Conservation (phyloP, 2,797 vertebrate genomes). For the Molothrus aeneus region DNA sequence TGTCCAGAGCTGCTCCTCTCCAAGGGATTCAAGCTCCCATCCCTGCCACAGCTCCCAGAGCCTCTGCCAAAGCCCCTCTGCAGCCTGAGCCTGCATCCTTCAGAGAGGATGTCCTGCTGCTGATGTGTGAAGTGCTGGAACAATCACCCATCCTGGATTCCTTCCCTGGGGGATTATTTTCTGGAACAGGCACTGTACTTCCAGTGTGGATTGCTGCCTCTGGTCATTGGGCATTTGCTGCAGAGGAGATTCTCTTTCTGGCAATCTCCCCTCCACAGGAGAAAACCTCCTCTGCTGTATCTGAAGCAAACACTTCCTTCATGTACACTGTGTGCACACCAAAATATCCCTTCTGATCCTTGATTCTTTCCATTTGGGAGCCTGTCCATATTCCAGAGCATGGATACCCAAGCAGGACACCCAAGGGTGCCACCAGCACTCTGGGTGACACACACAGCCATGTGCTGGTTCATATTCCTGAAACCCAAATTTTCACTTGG, state of each 20-base stretch:
- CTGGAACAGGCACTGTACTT: background rate
- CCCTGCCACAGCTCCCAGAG: background rate
- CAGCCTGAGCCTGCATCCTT: background rate
- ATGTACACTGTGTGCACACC: too few species aligned
- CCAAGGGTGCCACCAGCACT: background rate
- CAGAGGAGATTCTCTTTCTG: background rate
- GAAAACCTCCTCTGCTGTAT: background rate
- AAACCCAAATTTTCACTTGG: background rate
- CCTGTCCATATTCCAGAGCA: background rate
- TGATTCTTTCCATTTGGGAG: background rate
- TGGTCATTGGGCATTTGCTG: background rate
- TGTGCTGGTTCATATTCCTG: rapidly evolving
- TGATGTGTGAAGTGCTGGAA: background rate
- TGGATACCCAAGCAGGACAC: rapidly evolving
- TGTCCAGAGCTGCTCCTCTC: background rate
- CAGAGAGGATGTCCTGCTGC: background rate
- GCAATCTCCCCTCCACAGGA: background rate
- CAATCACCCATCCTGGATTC: background rate
- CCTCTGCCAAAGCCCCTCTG: background rate
- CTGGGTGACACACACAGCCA: background rate
- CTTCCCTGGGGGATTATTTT: background rate
- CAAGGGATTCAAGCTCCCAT: background rate
- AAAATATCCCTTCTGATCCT: background rate
- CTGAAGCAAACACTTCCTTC: background rate
- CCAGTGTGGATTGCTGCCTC: background rate